These are phyloP conservation scores for Cephalopholis sonnerati DNA, from an alignment of 2,113 vertebrate species.

Conservation along the genomic window DNA sequence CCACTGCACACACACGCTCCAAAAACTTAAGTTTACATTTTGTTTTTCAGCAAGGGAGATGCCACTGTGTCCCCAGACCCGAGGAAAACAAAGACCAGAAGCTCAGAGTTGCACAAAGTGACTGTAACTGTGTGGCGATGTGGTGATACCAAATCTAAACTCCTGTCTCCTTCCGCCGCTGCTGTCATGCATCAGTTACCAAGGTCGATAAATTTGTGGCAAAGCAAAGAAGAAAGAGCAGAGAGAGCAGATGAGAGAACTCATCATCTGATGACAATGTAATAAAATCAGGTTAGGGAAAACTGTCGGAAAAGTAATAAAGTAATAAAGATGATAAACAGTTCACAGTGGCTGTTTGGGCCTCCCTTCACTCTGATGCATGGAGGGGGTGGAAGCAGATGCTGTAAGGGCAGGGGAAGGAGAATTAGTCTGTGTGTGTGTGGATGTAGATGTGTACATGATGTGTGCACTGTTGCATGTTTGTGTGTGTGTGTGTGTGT, in stretches of 20 bases:
- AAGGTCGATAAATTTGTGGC: conserved; percentile 64
- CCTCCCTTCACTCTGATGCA: conserved; percentile 69
- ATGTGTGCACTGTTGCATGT: neutral
- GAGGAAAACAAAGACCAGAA: neutral
- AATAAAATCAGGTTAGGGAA: conserved; percentile 83
- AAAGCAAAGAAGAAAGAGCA: conserved; percentile 67
- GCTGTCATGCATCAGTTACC: conserved; percentile 65
- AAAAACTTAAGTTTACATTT: conserved; percentile 2
- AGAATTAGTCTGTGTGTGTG: conserved; percentile 51
- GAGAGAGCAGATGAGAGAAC: conserved; percentile 73
- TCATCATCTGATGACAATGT: conserved; percentile 82
- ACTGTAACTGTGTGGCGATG: conserved; percentile 17
- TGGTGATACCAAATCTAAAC: conserved; percentile 52
- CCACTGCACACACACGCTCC: neutral
- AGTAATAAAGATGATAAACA: conserved; percentile 85
- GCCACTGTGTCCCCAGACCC: neutral
- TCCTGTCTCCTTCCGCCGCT: conserved; percentile 43
- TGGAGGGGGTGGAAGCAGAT: conserved; percentile 69
- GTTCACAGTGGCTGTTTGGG: conserved; percentile 72
- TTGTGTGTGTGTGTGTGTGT: conserved; percentile 46
- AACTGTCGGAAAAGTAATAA: conserved; percentile 83
- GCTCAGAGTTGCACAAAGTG: conserved; percentile 29
- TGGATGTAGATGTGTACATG: conserved; percentile 16
- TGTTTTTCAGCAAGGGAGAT: conserved; percentile 29
- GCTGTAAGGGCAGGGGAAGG: conserved; percentile 68